phyloP scores from a whole-genome alignment of 2,888 invertebrate genomes.

The Habrosyne pyritoides region DNA sequence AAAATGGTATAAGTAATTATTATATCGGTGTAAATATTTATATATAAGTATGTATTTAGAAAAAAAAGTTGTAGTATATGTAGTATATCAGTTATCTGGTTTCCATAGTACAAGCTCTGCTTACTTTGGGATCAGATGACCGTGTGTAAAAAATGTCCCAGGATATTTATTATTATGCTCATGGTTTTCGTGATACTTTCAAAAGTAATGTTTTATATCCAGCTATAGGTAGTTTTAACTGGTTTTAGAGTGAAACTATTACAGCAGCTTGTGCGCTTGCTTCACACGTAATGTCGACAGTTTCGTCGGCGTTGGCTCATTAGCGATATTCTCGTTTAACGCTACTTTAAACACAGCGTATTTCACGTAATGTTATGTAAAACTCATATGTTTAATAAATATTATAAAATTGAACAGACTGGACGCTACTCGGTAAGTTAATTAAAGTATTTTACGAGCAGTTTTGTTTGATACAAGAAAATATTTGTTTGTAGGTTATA shows the following conservation, averaged over 20 bases:
- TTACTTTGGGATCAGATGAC: too few species aligned
- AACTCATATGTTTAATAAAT: not conserved
- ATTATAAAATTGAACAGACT: not conserved
- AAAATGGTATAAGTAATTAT: too few species aligned
- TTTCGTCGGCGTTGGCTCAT: constrained; percentile 38
- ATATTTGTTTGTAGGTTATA: too few species aligned
- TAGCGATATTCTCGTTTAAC: constrained; percentile 50
- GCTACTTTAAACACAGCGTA: constrained; percentile 34
- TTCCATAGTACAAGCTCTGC: too few species aligned
- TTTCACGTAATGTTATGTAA: not conserved
- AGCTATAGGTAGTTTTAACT: not conserved
- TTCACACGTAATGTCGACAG: constrained; percentile 18
- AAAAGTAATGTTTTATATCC: not conserved
- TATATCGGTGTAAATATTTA: too few species aligned
- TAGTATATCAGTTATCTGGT: too few species aligned
- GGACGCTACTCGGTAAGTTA: not conserved
- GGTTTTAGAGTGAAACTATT: not conserved
- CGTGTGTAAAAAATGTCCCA: too few species aligned
- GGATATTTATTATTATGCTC: too few species aligned
- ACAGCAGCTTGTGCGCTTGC: constrained; percentile 24
- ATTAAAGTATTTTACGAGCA: not conserved
- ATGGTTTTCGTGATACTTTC: not conserved
- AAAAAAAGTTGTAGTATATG: too few species aligned
- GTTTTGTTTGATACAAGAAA: too few species aligned
- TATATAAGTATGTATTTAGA: too few species aligned